These are phyloP conservation scores for Lypha dubia DNA, from an alignment of 2,888 invertebrate genomes.

Conservation along the genomic window DNA sequence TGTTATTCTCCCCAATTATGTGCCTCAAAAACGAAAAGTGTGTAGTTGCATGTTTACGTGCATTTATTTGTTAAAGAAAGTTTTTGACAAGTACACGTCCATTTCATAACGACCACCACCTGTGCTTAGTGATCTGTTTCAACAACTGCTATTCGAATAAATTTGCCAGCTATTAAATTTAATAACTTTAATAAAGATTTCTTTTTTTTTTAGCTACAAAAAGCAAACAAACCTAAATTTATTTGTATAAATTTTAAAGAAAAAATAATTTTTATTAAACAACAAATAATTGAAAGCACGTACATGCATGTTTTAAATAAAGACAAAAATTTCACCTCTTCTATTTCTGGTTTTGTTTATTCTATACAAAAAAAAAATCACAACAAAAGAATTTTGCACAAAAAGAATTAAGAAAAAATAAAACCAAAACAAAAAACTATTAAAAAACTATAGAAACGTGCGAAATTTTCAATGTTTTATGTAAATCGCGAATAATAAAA, in stretches of 20 bases:
- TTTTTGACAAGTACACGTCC: background rate
- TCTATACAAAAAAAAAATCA: conserved; percentile 11
- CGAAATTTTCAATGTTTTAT: conserved; percentile 36
- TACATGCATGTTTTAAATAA: conserved; percentile 47
- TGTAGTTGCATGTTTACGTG: background rate
- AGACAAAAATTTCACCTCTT: conserved; percentile 61
- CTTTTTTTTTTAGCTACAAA: background rate
- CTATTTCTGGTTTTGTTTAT: conserved; percentile 19
- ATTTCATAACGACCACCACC: background rate
- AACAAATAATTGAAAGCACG: conserved; percentile 59
- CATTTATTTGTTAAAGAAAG: too few relatives aligned
- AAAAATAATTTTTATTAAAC: conserved; percentile 16
- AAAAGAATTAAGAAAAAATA: conserved; percentile 3
- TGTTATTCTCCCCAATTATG: too few relatives aligned
- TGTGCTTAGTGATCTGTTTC: background rate
- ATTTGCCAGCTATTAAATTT: conserved; percentile 8
- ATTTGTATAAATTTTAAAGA: background rate
- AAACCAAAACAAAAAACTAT: too few relatives aligned
- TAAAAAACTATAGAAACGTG: conserved; percentile 9
- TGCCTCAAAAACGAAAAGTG: background rate
- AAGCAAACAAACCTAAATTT: background rate
- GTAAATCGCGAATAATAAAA: background rate
- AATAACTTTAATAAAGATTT: conserved; percentile 23
- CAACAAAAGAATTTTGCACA: conserved; percentile 6
- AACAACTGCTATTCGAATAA: background rate